phyloP scores from a whole-genome alignment of 2,888 invertebrate species.

The Embidobia sp. region DNA sequence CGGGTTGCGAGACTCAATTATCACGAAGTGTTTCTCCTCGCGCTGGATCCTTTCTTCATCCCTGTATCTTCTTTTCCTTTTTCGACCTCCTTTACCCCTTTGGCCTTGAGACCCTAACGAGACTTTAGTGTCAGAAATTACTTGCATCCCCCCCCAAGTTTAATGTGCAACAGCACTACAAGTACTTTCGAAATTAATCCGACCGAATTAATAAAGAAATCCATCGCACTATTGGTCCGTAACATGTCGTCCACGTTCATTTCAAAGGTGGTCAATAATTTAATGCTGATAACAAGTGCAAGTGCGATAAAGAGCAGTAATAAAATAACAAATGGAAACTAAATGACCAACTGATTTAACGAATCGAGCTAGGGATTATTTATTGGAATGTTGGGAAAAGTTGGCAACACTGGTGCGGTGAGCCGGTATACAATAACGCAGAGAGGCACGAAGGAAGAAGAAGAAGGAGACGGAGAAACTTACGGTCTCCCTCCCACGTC shows the following conservation, averaged over 20 bases:
- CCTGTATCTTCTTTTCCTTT: slow-evolving; percentile 52
- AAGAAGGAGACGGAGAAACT: slow-evolving; percentile 63
- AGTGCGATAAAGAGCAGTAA: too few relatives aligned
- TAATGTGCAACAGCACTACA: too few relatives aligned
- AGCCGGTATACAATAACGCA: slow-evolving; percentile 51
- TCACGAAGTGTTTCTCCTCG: slow-evolving; percentile 59
- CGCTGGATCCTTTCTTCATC: slow-evolving; percentile 60
- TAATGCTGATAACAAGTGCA: too few relatives aligned
- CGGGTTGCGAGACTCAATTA: slow-evolving; percentile 64
- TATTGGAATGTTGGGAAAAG: slow-evolving; percentile 23
- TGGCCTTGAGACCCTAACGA: slow-evolving; percentile 69
- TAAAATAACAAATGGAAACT: too few relatives aligned
- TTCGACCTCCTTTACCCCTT: slow-evolving; percentile 49
- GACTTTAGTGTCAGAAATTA: slow-evolving; percentile 65
- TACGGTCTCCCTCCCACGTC: slow-evolving; percentile 72
- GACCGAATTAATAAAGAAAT: too few relatives aligned
- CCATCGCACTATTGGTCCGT: too few relatives aligned
- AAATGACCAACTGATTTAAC: too few relatives aligned
- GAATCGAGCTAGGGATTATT: too few relatives aligned
- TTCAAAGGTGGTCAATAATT: too few relatives aligned
- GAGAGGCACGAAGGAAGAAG: slow-evolving; percentile 54
- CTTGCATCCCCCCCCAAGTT: slow-evolving; percentile 47
- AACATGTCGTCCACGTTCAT: too few relatives aligned
- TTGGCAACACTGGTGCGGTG: slow-evolving; percentile 56
- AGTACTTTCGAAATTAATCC: too few relatives aligned